These are phyloP conservation scores for Tetraneura akinire DNA, from an alignment of 1,140 invertebrate species.

Conservation along the genomic window DNA sequence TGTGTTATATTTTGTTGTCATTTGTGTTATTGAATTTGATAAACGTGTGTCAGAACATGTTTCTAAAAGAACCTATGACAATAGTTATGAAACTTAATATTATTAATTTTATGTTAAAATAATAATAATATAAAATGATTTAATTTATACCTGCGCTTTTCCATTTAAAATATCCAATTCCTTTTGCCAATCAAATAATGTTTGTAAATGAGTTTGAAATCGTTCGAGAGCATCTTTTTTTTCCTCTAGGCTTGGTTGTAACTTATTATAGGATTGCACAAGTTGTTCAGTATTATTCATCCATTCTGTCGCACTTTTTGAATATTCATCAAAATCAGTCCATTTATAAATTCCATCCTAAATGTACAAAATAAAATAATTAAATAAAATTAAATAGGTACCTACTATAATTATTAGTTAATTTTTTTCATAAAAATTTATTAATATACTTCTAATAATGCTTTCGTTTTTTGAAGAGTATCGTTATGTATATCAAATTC, in stretches of 20 bases:
- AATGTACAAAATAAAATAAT: neutral
- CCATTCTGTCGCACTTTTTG: slow-evolving; percentile 85
- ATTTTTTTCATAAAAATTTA: neutral
- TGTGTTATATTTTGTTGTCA: slow-evolving; percentile 92
- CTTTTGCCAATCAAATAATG: slow-evolving; percentile 90
- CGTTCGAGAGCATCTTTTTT: slow-evolving; percentile 87
- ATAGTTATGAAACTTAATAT: neutral
- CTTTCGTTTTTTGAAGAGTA: slow-evolving; percentile 76
- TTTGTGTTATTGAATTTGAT: slow-evolving; percentile 89
- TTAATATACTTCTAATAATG: slow-evolving; percentile 71
- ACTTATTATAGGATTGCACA: slow-evolving; percentile 86
- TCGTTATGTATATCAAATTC: slow-evolving; percentile 82
- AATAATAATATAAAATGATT: neutral
- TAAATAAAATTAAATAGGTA: no score
- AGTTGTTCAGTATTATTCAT: slow-evolving; percentile 81
- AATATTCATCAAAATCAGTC: slow-evolving; percentile 94
- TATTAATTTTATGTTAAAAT: neutral
- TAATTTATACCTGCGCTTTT: slow-evolving; percentile 72
- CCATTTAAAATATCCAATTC: slow-evolving; percentile 89
- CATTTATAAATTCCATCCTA: slow-evolving; percentile 81
- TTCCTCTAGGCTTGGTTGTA: slow-evolving; percentile 84
- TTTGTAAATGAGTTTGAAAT: slow-evolving; percentile 83
- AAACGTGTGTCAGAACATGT: slow-evolving; percentile 91
- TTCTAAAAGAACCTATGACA: slow-evolving; percentile 71
- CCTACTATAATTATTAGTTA: no score